These are phyloP conservation scores for Melinaea menophilus DNA, from an alignment of 2,888 invertebrate species.

Conservation along the genomic window DNA sequence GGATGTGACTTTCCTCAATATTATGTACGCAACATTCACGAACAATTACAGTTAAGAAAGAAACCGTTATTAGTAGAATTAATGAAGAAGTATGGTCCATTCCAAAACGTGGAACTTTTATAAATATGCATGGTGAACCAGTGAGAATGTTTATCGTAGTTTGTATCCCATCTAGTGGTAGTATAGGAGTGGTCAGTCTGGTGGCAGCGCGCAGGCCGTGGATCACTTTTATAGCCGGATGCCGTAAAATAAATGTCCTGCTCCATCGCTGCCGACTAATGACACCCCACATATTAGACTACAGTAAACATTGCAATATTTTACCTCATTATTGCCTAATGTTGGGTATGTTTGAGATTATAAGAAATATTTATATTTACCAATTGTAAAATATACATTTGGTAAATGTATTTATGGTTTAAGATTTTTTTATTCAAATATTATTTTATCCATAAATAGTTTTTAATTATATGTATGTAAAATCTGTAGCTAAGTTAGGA, in stretches of 20 bases:
- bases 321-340: slow-evolving; percentile 16
- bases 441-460: no score
- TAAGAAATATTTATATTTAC: not conserved
- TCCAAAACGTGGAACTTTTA: no score
- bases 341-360: slow-evolving; percentile 2
- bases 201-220: slow-evolving; percentile 73
- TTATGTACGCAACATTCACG: no score
- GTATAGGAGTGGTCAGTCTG: slow-evolving; percentile 39
- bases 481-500: no score
- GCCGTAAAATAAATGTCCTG: slow-evolving; percentile 78
- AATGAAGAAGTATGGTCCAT: no score
- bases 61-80: no score
- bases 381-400: no score
- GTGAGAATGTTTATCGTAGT: not conserved
- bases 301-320: slow-evolving; percentile 47
- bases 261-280: slow-evolving; percentile 72
- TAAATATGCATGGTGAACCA: not conserved
- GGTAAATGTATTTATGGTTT: no score
- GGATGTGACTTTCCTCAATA: slow-evolving; percentile 34
- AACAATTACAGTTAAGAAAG: no score
- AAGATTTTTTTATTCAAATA: no score
- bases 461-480: no score
- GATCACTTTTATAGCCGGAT: slow-evolving; percentile 78
- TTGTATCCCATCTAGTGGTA: slow-evolving; percentile 38
- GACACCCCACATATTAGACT: slow-evolving; percentile 56